Evolutionary conservation across 1,140 invertebrate species (phyloP), one percentile per base, ranked within the genome.

Genomic region (Chymomyza costata): DNA sequence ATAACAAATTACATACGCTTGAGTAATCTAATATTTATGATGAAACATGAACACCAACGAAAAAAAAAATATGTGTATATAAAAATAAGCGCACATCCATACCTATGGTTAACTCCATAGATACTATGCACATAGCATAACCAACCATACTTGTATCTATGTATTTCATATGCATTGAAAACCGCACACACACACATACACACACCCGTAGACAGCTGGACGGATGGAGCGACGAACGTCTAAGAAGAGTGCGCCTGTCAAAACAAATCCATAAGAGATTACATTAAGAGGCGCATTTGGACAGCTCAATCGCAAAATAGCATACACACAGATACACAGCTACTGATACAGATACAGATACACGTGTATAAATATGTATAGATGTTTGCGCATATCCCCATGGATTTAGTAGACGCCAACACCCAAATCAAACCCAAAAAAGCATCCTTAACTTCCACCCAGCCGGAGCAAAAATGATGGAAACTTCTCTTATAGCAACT

Each of bases 181-280:
- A 49, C 64, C 45, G 16, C 25, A 45, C 10, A 47, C 51, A n/a
- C 18, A 40, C 48, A 59, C 25, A 25, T 8, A 25, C 21, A 25
- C 21, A 25, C 21, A 25, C 21, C 3, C 21, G 38, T n/a, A 7
- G 39, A 41, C 7, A 16, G 17, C 0, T 1, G 13, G 13, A 19
- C 13, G n/a, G n/a, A 13, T n/a, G 14, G n/a, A 21, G 30, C 13
- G n/a, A n/a, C n/a, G n/a, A n/a, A n/a, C n/a, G n/a, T n/a, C n/a
- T n/a, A 18, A 32, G 31, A 30, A 41, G 45, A 58, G 64, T 58
- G 57, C 57, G 74, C 62, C 64, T 76, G 71, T 76, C 71, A 76
- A 76, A 76, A 76, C 73, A 76, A 76, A 76, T 76, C 71, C 71
- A 66, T 76, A 78, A 80, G 71, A 76, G 71, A 76, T 76, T 78